These are phyloP conservation scores for Neostethus bicornis DNA, from an alignment of 2,797 vertebrate species.

Conservation along the genomic window DNA sequence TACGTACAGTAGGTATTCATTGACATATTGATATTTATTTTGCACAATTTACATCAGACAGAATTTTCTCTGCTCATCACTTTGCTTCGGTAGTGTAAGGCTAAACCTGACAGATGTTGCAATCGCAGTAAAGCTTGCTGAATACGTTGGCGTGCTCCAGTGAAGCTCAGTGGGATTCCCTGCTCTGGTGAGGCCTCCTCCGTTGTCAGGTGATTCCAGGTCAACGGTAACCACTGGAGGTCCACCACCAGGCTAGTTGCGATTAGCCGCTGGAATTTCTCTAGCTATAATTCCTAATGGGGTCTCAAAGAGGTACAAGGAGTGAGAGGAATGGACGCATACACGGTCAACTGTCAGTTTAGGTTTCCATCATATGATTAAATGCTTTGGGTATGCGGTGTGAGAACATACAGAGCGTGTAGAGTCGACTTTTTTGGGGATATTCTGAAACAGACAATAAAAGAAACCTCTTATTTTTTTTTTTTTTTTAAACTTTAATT, in stretches of 20 bases:
- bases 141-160: slow-evolving; percentile 17
- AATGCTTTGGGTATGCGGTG: slow-evolving; percentile 23
- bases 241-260: slow-evolving; percentile 6
- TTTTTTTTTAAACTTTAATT: slow-evolving; percentile 26
- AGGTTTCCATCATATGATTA: slow-evolving; percentile 40
- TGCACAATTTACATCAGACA: neutral
- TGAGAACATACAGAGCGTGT: slow-evolving; percentile 17
- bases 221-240: slow-evolving; percentile 50
- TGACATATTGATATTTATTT: too few species aligned
- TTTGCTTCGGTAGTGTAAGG: neutral
- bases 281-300: slow-evolving; percentile 18
- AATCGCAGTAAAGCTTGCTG: neutral
- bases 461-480: too few species aligned
- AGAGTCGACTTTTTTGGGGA: neutral
- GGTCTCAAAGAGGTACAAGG: slow-evolving; percentile 19
- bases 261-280: slow-evolving; percentile 31
- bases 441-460: neutral
- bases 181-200: slow-evolving; percentile 13
- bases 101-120: neutral
- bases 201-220: slow-evolving; percentile 55
- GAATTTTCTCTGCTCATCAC: neutral
- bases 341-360: slow-evolving; percentile 36
- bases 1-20: too few species aligned
- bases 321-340: slow-evolving; percentile 31
- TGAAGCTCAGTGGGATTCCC: slow-evolving; percentile 19